phyloP scores from a whole-genome alignment of 2,113 vertebrate genomes.

The Zosterops hypoxanthus region DNA sequence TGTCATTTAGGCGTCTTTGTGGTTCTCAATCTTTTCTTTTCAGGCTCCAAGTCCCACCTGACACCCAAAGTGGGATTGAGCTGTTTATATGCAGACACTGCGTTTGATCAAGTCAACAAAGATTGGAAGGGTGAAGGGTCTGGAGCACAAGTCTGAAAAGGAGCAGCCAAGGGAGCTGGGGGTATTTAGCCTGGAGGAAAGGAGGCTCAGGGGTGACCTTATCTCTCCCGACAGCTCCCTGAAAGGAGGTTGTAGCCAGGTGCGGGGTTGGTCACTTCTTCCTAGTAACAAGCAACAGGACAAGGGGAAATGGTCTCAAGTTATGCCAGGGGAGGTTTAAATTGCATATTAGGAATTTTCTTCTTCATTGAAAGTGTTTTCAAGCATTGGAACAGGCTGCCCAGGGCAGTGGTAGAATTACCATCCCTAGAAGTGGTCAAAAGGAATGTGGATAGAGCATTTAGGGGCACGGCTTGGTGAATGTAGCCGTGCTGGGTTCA shows the following conservation, averaged over 20 bases:
- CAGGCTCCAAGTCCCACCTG: neutral
- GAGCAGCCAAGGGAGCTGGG: neutral
- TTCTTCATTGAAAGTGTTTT: neutral
- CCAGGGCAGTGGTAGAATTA: neutral
- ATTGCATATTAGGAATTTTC: neutral
- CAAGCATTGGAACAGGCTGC: neutral
- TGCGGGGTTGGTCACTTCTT: rapidly evolving
- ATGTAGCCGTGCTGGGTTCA: rapidly evolving
- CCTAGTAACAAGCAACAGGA: neutral
- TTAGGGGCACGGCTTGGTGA: neutral
- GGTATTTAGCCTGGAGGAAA: neutral
- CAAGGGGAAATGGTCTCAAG: neutral
- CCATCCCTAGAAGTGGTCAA: neutral
- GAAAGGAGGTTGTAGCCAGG: neutral
- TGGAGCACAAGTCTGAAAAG: neutral
- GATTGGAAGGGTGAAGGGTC: neutral
- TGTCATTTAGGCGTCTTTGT: neutral
- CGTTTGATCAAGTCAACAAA: neutral
- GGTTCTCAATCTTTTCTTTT: neutral
- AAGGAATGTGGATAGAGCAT: neutral
- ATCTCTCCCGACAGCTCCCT: neutral
- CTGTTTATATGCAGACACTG: neutral
- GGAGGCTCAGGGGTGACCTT: neutral
- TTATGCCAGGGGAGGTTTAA: neutral
- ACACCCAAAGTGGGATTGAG: neutral